A percentile compares a stretch with the other conserved stretches of the same genome.
Evolutionary conservation across 2,888 invertebrate genomes (phyloP).

Genomic region (Oithona nana): DNA sequence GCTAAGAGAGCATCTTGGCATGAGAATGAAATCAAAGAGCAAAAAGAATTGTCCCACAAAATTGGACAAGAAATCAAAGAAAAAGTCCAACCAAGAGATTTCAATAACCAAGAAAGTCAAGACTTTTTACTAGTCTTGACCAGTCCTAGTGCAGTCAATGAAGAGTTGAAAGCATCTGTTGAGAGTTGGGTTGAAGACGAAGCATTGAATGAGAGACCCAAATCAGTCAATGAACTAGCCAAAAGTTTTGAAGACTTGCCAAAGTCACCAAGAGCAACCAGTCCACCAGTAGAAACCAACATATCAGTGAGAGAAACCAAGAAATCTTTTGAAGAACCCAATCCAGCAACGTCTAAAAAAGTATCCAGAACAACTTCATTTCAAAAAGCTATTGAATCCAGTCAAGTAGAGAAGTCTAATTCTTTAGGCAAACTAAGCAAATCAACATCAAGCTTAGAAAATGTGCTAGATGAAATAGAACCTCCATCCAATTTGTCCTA

Average conservation of each 20-base stretch:
- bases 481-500: constrained; percentile 9
- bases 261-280: not conserved
- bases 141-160: not conserved
- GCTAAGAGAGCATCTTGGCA: too few relatives aligned
- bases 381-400: not conserved
- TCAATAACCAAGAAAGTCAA: not conserved
- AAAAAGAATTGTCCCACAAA: not conserved
- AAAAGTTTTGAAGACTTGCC: not conserved
- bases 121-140: constrained; percentile 5
- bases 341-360: not conserved
- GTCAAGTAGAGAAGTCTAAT: not conserved
- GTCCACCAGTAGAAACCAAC: not conserved
- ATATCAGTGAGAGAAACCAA: not conserved
- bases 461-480: not conserved
- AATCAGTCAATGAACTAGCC: not conserved
- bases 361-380: not conserved
- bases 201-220: not conserved
- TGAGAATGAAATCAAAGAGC: not conserved
- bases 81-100: not conserved
- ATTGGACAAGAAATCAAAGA: not conserved
- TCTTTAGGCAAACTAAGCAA: not conserved
- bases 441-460: not conserved
- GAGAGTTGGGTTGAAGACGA: constrained; percentile 11
- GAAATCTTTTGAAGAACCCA: constrained; percentile 13
- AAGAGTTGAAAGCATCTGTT: not conserved